Evolutionary conservation across 2,888 invertebrate species (phyloP).

Genomic region (Lepidocyrtoides sp.): DNA sequence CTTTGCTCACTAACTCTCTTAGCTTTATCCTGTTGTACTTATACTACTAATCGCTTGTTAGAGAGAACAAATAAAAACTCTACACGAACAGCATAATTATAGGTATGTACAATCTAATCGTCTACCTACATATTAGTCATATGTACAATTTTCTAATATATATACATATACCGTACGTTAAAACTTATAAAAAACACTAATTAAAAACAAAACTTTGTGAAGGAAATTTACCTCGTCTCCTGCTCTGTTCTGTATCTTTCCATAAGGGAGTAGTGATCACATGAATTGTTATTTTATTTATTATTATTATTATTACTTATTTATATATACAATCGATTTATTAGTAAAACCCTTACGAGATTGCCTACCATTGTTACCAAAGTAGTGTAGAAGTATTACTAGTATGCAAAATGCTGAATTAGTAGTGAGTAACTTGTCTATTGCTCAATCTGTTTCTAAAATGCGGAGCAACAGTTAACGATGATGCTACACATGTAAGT

Average conservation of each 20-base stretch:
- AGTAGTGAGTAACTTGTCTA: background rate
- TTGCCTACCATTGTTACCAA: background rate
- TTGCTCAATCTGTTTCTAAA: background rate
- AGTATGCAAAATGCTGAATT: background rate
- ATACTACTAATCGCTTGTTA: too few species aligned
- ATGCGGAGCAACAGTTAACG: too few species aligned
- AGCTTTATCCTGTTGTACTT: too few species aligned
- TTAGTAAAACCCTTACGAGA: too few species aligned
- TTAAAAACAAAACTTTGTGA: constrained; percentile 1
- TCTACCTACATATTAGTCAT: too few species aligned
- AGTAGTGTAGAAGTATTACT: too few species aligned
- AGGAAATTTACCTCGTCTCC: too few species aligned
- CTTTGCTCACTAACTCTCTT: background rate
- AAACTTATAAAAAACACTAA: background rate
- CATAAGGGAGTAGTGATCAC: constrained; percentile 29
- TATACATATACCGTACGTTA: background rate
- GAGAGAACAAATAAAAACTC: too few species aligned
- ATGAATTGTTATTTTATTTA: too few species aligned
- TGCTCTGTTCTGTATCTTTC: background rate
- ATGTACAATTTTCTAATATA: too few species aligned
- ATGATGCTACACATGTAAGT: background rate
- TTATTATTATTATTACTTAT: background rate
- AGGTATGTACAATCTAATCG: too few species aligned
- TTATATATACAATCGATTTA: background rate
- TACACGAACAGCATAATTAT: background rate